Evolutionary conservation across 1,140 invertebrate genomes (phyloP).

Genomic region (Odontomachus brunneus): DNA sequence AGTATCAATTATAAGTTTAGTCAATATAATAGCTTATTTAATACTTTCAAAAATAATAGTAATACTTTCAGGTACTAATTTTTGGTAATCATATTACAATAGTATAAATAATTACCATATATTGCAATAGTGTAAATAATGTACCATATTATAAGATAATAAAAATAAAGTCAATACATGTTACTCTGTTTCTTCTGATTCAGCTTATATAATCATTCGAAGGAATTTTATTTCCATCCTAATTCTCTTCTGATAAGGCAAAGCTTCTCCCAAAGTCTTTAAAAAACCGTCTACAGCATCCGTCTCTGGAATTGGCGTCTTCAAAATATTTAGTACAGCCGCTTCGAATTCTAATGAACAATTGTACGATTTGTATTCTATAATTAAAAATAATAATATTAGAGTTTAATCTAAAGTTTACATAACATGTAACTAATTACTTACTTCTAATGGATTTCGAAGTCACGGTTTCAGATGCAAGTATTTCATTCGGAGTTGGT

Average conservation of each 20-base stretch:
- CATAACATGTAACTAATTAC: neutral
- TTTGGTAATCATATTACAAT: too few species aligned
- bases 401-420: neutral
- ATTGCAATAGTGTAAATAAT: too few species aligned
- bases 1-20: too few species aligned
- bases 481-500: neutral
- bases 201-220: neutral
- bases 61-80: too few species aligned
- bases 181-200: neutral
- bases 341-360: neutral
- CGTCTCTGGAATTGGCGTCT: neutral
- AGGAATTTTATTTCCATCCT: slow-evolving; percentile 3
- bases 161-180: too few species aligned
- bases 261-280: slow-evolving; percentile 12
- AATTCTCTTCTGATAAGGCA: slow-evolving; percentile 6
- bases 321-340: slow-evolving; percentile 5
- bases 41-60: too few species aligned
- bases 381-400: slow-evolving; percentile 8
- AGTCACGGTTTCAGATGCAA: neutral
- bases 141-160: too few species aligned
- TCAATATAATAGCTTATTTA: too few species aligned
- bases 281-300: slow-evolving; percentile 8
- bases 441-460: neutral
- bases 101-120: too few species aligned
- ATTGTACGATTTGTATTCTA: neutral